These are phyloP conservation scores for Nesogale talazaci DNA, from an alignment of 2,113 vertebrate genomes.

Conservation along the genomic window DNA sequence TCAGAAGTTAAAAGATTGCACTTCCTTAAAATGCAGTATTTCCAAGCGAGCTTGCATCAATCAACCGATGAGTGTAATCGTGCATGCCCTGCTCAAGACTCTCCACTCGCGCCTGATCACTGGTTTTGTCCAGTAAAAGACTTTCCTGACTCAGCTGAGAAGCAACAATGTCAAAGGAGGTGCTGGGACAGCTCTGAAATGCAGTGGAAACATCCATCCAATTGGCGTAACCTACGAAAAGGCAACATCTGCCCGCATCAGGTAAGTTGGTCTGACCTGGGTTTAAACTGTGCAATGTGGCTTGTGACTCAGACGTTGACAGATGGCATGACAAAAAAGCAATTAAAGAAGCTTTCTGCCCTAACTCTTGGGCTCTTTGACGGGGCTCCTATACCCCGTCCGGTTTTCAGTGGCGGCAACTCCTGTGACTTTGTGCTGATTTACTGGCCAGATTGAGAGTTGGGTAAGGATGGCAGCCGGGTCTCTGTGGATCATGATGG, in stretches of 20 bases:
- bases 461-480: not conserved
- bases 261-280: constrained; percentile 52
- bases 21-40: constrained; percentile 80
- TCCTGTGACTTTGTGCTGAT: not conserved
- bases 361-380: not conserved
- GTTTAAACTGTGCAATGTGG: constrained; percentile 16
- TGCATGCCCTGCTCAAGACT: not conserved
- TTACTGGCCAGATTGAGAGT: not conserved
- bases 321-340: not conserved
- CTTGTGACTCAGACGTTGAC: constrained; percentile 46
- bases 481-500: not conserved
- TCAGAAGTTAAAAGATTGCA: constrained; percentile 73
- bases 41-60: constrained; percentile 66
- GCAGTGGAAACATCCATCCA: not conserved
- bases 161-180: constrained; percentile 6
- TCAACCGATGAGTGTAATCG: constrained; percentile 45
- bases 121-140: not conserved
- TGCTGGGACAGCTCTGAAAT: not conserved
- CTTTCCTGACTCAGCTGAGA: constrained; percentile 32
- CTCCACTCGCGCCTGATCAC: constrained; percentile 2
- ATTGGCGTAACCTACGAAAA: not conserved
- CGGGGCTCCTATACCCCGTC: not conserved
- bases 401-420: not conserved
- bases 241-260: constrained; percentile 5
- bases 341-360: not conserved